These are phyloP conservation scores for Drosophila parabipectinata DNA, from an alignment of 1,140 invertebrate species.

Conservation along the genomic window DNA sequence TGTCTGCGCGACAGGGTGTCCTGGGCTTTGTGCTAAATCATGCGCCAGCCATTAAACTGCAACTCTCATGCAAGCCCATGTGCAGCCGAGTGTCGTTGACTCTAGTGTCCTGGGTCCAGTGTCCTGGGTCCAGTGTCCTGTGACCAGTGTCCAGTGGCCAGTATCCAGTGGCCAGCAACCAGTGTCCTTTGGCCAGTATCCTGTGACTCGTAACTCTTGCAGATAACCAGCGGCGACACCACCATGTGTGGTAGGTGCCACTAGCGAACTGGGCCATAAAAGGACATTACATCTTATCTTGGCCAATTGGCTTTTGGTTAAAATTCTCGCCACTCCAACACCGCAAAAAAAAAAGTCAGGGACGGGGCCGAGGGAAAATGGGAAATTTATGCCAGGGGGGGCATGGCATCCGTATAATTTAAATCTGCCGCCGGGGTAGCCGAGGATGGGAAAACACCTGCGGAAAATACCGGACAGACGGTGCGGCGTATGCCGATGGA, in stretches of 20 bases:
- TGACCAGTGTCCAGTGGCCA: slow-evolving; percentile 7
- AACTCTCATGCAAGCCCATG: slow-evolving; percentile 7
- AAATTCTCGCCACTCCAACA: slow-evolving; percentile 8
- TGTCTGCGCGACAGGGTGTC: slow-evolving; percentile 24
- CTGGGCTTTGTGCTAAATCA: slow-evolving; percentile 71
- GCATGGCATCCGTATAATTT: slow-evolving; percentile 65
- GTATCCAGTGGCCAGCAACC: slow-evolving; percentile 13
- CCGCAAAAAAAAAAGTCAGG: not conserved
- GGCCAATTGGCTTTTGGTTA: slow-evolving; percentile 72
- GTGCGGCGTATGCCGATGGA: slow-evolving; percentile 45
- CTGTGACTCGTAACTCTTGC: slow-evolving; percentile 62
- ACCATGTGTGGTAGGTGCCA: slow-evolving; percentile 18
- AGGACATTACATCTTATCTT: slow-evolving; percentile 77
- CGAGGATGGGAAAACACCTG: slow-evolving; percentile 48
- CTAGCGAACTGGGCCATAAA: slow-evolving; percentile 47
- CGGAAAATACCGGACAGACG: slow-evolving; percentile 39
- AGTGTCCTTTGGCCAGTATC: slow-evolving; percentile 3
- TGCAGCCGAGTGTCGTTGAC: slow-evolving; percentile 72
- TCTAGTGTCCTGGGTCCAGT: slow-evolving; percentile 19
- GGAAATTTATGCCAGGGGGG: slow-evolving; percentile 57
- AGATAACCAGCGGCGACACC: slow-evolving; percentile 59
- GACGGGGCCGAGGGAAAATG: not conserved
- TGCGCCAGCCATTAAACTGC: slow-evolving; percentile 70
- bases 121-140: slow-evolving; percentile 8
- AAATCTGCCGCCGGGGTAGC: slow-evolving; percentile 45